Evolutionary conservation across 2,797 vertebrate species (phyloP).

Genomic region (Pipistrellus kuhlii): DNA sequence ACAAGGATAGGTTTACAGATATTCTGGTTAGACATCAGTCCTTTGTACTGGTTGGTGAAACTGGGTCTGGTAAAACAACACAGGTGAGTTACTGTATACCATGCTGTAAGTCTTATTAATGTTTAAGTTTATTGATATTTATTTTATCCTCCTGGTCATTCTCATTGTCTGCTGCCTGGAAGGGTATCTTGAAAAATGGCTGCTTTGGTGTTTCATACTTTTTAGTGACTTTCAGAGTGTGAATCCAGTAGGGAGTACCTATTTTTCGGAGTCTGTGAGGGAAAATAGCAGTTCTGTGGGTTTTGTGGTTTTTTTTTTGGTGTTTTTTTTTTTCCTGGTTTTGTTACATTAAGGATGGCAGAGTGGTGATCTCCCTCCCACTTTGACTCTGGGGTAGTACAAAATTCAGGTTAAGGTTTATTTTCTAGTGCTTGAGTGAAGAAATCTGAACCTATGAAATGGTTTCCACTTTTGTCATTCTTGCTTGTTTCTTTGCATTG

Average conservation of each 20-base stretch:
- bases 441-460: neutral
- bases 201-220: slow-evolving; percentile 8
- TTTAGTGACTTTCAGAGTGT: slow-evolving; percentile 20
- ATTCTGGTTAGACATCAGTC: slow-evolving; percentile 95
- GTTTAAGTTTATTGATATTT: slow-evolving; percentile 14
- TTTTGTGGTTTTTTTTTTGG: slow-evolving; percentile 38
- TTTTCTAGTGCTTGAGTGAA: slow-evolving; percentile 1
- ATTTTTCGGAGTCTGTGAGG: neutral
- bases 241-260: neutral
- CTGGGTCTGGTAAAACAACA: slow-evolving; percentile 97
- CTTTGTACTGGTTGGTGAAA: slow-evolving; percentile 97
- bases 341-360: neutral
- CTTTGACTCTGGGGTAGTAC: neutral
- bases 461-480: neutral
- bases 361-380: neutral
- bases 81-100: slow-evolving; percentile 89
- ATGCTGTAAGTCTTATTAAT: neutral
- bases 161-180: neutral
- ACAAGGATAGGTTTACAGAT: slow-evolving; percentile 95
- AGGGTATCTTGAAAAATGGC: slow-evolving; percentile 13
- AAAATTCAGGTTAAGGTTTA: neutral
- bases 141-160: slow-evolving; percentile 8
- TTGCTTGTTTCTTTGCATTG: neutral
- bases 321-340: slow-evolving; percentile 7
- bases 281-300: neutral